Percentiles rank a stretch among this genome's conserved stretches.
Conservation (phyloP, 2,888 invertebrate genomes). For the Trissolcus japonicus region DNA sequence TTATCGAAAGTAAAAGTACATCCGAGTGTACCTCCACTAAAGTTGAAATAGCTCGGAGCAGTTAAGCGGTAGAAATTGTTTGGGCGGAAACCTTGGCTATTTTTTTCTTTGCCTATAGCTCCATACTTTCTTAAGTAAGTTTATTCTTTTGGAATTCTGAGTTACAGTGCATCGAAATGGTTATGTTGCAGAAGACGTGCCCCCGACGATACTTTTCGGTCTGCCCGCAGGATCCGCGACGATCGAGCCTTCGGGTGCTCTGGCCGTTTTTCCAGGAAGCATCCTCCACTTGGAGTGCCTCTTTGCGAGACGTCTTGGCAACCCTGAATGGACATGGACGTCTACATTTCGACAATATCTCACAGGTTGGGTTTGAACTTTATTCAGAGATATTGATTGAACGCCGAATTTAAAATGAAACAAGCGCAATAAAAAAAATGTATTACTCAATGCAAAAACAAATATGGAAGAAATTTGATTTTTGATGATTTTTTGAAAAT, state of each 20-base stretch:
- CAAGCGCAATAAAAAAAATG: too few species aligned
- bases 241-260: slow-evolving; percentile 86
- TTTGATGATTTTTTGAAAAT: too few species aligned
- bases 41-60: slow-evolving; percentile 44
- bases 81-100: slow-evolving; percentile 35
- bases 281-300: slow-evolving; percentile 90
- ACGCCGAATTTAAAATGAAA: too few species aligned
- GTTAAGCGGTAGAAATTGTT: slow-evolving; percentile 40
- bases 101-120: slow-evolving; percentile 30
- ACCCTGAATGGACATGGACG: slow-evolving; percentile 94
- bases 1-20: slow-evolving; percentile 11
- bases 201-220: slow-evolving; percentile 87
- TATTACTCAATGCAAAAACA: too few species aligned
- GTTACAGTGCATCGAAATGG: slow-evolving; percentile 50
- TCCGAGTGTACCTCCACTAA: slow-evolving; percentile 37
- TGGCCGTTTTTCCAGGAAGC: slow-evolving; percentile 88
- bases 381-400: too few species aligned
- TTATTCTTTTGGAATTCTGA: slow-evolving; percentile 48
- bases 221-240: slow-evolving; percentile 88
- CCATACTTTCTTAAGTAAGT: slow-evolving; percentile 52
- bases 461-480: too few species aligned
- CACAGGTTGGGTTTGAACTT: slow-evolving; percentile 79
- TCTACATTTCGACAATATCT: slow-evolving; percentile 86
- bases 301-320: slow-evolving; percentile 84
- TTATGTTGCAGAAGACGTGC: slow-evolving; percentile 83